Percentiles rank a stretch among this genome's conserved stretches.
Evolutionary conservation across 1,140 invertebrate genomes (phyloP).

Genomic region (Idris sp.): DNA sequence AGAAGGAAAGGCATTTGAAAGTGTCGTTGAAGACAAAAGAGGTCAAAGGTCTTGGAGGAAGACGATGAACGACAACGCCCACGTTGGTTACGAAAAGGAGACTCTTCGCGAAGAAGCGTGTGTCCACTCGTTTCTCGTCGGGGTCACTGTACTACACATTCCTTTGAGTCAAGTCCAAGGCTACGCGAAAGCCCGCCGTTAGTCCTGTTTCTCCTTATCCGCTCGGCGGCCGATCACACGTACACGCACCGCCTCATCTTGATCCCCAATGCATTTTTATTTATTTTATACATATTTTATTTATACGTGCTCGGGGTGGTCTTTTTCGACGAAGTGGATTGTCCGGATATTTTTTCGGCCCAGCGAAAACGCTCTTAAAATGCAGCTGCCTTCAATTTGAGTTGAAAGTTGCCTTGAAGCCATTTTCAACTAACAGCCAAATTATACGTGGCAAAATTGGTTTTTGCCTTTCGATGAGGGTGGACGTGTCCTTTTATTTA

Average conservation of each 20-base stretch:
- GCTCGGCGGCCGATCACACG: slow-evolving; percentile 33
- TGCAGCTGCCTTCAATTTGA: no score
- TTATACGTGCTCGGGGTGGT: slow-evolving; percentile 42
- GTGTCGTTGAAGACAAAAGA: slow-evolving; percentile 36
- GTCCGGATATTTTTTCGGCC: slow-evolving; percentile 48
- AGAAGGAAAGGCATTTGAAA: slow-evolving; percentile 1
- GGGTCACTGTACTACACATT: slow-evolving; percentile 74
- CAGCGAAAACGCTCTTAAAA: no score
- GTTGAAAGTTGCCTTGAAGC: no score
- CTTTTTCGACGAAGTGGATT: slow-evolving; percentile 45
- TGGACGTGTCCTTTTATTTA: no score
- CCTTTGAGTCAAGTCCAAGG: slow-evolving; percentile 75
- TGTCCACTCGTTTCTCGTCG: slow-evolving; percentile 39
- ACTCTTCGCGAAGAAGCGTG: slow-evolving; percentile 54
- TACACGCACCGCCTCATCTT: slow-evolving; percentile 17
- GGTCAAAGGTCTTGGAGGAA: slow-evolving; percentile 32
- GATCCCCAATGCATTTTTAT: not conserved
- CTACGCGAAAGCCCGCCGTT: slow-evolving; percentile 60
- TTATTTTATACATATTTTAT: slow-evolving; percentile 52
- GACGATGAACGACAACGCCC: slow-evolving; percentile 45
- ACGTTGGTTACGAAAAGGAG: slow-evolving; percentile 45
- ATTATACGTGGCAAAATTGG: no score
- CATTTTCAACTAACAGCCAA: no score
- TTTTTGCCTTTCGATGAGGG: no score
- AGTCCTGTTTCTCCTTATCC: slow-evolving; percentile 57